Evolutionary conservation across 2,888 invertebrate genomes (phyloP).

Genomic region (Peribatodes rhomboidaria): DNA sequence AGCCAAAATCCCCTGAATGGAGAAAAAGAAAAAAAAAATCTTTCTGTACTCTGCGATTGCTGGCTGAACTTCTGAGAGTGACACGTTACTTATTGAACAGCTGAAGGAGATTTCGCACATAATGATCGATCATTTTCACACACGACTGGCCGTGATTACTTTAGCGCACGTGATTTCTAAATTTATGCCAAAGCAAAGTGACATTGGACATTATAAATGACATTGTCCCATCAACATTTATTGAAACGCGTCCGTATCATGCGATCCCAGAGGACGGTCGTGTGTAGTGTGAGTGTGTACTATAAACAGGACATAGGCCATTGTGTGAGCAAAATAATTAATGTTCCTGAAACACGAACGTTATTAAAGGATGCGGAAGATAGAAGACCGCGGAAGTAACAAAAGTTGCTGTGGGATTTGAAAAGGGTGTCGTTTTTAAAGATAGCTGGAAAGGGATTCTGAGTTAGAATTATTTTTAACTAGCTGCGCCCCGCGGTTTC

Average conservation of each 20-base stretch:
- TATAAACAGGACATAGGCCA: slow-evolving; percentile 44
- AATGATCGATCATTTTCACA: background rate
- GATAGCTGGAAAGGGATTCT: too few relatives aligned
- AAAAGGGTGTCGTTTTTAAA: too few relatives aligned
- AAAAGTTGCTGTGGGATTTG: slow-evolving; percentile 27
- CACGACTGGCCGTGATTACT: background rate
- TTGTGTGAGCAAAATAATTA: slow-evolving; percentile 60
- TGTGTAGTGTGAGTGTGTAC: too few relatives aligned
- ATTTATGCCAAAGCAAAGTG: slow-evolving; percentile 15
- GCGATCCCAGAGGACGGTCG: slow-evolving; percentile 48
- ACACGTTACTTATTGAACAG: too few relatives aligned
- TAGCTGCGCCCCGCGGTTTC: too few relatives aligned
- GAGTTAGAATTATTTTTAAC: too few relatives aligned
- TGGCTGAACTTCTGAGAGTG: too few relatives aligned
- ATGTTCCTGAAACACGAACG: slow-evolving; percentile 69
- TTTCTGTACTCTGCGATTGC: too few relatives aligned
- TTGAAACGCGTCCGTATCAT: slow-evolving; percentile 47
- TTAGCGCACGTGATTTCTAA: background rate
- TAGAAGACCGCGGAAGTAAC: slow-evolving; percentile 37
- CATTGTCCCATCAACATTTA: slow-evolving; percentile 45
- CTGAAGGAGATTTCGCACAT: background rate
- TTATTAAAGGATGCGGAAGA: slow-evolving; percentile 55
- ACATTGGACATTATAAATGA: slow-evolving; percentile 28
- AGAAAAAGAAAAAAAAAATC: background rate
- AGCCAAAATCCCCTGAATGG: too few relatives aligned